Conservation (phyloP, 2,113 vertebrate genomes). For the Leiothrix lutea region DNA sequence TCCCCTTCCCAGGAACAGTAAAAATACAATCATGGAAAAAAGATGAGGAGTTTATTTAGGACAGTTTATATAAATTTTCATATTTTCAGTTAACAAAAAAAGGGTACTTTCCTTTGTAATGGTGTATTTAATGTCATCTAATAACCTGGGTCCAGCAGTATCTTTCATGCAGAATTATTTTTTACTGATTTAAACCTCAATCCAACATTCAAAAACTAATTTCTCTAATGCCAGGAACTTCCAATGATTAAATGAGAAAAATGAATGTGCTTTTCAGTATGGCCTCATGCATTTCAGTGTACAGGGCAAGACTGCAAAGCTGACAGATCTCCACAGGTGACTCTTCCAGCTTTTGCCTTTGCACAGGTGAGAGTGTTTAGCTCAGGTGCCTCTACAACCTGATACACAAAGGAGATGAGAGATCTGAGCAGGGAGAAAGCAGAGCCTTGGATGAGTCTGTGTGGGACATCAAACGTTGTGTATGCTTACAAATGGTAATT, state of each 20-base stretch:
- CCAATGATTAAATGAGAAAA: not conserved
- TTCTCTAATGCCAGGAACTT: not conserved
- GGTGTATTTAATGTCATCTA: not conserved
- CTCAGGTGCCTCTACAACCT: not conserved
- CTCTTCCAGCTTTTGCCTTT: not conserved
- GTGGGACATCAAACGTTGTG: not conserved
- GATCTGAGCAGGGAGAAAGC: not conserved
- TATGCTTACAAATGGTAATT: not conserved
- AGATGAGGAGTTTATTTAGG: not conserved
- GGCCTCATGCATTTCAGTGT: not conserved
- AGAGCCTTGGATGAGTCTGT: not conserved
- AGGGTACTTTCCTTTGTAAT: not conserved
- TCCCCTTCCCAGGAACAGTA: not conserved
- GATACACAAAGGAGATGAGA: not conserved
- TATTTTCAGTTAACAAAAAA: not conserved
- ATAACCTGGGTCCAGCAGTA: not conserved
- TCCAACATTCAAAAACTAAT: not conserved
- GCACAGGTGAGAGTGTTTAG: not conserved
- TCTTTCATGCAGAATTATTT: not conserved
- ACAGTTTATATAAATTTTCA: not conserved
- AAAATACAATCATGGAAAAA: not conserved
- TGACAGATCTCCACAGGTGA: not conserved
- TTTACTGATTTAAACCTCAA: not conserved
- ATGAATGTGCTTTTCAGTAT: not conserved
- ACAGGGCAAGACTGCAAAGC: not conserved